phyloP scores from a whole-genome alignment of 2,888 invertebrate genomes.

The Lasius fuliginosus region DNA sequence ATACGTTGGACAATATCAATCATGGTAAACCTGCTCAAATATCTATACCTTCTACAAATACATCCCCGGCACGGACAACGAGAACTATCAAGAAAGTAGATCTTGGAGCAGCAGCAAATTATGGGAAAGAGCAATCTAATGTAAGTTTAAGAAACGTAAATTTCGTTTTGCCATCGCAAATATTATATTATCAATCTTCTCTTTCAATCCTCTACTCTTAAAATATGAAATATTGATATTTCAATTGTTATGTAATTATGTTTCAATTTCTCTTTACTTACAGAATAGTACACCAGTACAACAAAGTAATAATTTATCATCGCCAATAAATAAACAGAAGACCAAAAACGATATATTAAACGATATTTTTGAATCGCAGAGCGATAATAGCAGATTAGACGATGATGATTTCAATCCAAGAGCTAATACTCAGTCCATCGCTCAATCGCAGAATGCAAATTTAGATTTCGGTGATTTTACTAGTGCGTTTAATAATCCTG shows the following conservation, averaged over 20 bases:
- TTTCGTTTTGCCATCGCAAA: not conserved
- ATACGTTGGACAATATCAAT: constrained; percentile 85
- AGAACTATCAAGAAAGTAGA: constrained; percentile 88
- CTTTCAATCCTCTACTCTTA: not conserved
- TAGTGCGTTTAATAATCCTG: constrained; percentile 89
- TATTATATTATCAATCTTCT: not conserved
- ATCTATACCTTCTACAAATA: constrained; percentile 85
- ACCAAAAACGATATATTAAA: constrained; percentile 82
- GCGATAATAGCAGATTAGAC: constrained; percentile 77
- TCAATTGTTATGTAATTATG: not conserved
- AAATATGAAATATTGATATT: not conserved
- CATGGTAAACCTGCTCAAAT: constrained; percentile 80
- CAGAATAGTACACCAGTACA: constrained; percentile 74
- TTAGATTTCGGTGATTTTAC: constrained; percentile 93
- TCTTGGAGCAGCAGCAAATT: constrained; percentile 91
- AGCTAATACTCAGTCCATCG: constrained; percentile 85
- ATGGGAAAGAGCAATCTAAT: constrained; percentile 87
- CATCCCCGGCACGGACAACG: constrained; percentile 84
- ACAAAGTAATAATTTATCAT: constrained; percentile 72
- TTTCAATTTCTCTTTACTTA: constrained; percentile 34
- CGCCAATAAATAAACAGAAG: constrained; percentile 77
- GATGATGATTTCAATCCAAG: constrained; percentile 90
- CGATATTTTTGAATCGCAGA: constrained; percentile 83
- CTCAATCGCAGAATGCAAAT: constrained; percentile 77
- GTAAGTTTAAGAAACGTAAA: constrained; percentile 66